Base-by-base conservation (phyloP, 37 sponge, comb jelly and placozoan genomes). In the Hormiphora californensis region DNA sequence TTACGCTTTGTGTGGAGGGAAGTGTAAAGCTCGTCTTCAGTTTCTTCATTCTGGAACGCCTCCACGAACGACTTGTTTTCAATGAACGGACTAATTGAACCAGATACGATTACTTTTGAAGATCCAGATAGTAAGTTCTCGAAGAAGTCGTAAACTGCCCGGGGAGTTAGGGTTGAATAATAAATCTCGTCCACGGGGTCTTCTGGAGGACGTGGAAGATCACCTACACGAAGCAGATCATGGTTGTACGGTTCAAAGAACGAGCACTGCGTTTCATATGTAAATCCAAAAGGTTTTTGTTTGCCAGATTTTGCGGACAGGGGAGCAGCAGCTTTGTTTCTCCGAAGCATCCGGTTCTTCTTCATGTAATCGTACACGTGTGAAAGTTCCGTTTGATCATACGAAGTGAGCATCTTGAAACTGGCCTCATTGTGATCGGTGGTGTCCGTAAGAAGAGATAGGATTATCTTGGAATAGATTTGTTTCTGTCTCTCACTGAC, bases 1-100 rank as follows among this genome's bases (percentile, higher is more conserved):
- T 73, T 73, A n/a, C 35, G 32, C 38, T 73, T 73, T 11, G 81
- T 73, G 81, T 73, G 81, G 9, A 73, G 4, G 23, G 40, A n/a
- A n/a, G 81, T 28, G 23, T 36, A 73, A 2, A 36, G 39, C 1
- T 9, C 35, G 17, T 40, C 81, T 40, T 73, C 81, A 43, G 81
- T 12, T 0, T 39, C 46, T 21, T 23, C 44, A 40, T 40, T 21
- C 1, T 41, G 9, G 44, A 73, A 40, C 44, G 25, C 81, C 40
- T 23, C 44, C 1, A 43, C 46, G 2, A 40, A 38, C 81, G 40
- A 43, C 25, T 73, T 73, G 81, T 73, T 27, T 73, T 73, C 81
- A 11, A 73, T 73, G 46, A 73, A 73, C 9, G 81, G 81, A 36
- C 43, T 28, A 30, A 73, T 73, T 11, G 81, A 43, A 38, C 81